Percentiles rank a stretch among this genome's conserved stretches.
phyloP scores from a whole-genome alignment of 2,888 invertebrate genomes.

The Ophion costatus region DNA sequence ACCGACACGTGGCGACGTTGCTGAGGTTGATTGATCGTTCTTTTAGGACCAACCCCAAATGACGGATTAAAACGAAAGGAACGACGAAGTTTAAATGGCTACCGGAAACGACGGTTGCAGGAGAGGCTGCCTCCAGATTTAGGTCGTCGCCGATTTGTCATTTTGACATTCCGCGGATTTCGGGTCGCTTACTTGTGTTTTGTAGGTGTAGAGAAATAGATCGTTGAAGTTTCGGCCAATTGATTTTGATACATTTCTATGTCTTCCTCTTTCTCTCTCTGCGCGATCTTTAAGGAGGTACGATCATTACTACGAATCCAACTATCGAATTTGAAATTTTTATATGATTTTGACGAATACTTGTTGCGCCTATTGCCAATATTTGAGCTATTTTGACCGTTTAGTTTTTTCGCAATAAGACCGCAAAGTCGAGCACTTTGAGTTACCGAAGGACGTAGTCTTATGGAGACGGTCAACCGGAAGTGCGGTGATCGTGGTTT shows the following conservation, averaged over 20 bases:
- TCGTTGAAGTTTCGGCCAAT: not conserved
- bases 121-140: slow-evolving; percentile 16
- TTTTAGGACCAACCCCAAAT: no score
- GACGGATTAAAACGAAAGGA: slow-evolving; percentile 12
- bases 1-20: slow-evolving; percentile 18
- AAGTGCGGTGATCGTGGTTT: no score
- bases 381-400: no score
- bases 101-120: slow-evolving; percentile 34
- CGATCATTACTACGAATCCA: no score
- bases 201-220: not conserved
- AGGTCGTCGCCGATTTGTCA: slow-evolving; percentile 35
- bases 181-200: not conserved
- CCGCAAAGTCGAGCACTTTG: no score
- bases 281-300: no score
- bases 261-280: not conserved
- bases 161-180: not conserved
- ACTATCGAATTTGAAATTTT: no score
- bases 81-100: slow-evolving; percentile 19
- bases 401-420: no score
- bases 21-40: slow-evolving; percentile 42
- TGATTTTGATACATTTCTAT: not conserved
- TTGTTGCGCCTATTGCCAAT: no score
- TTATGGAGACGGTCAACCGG: no score
- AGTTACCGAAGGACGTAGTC: no score
- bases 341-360: no score